A percentile compares a stretch with the other conserved stretches of the same genome.
Conservation (phyloP, 1,140 invertebrate genomes). For the Limonius californicus region DNA sequence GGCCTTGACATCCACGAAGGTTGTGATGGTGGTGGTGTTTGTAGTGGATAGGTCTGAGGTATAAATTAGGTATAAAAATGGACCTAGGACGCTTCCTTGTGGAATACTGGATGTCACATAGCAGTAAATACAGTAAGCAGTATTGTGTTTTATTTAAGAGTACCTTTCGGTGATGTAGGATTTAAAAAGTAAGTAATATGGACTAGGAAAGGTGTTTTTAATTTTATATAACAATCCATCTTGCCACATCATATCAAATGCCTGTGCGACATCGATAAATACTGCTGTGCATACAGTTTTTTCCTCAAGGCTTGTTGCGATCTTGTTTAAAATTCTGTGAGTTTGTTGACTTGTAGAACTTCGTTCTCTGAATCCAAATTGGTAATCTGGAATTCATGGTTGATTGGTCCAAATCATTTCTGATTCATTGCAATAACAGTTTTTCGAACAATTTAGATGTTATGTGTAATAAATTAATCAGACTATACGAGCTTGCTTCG, state of each 20-base stretch:
- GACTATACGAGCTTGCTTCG: neutral
- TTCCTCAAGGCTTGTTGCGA: neutral
- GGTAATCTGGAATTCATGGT: too few species aligned
- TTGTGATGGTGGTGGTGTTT: conserved; percentile 10
- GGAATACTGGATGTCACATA: conserved; percentile 29
- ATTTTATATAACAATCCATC: neutral
- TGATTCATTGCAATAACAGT: too few species aligned
- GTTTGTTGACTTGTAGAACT: too few species aligned
- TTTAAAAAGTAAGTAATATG: neutral
- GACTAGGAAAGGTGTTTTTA: neutral
- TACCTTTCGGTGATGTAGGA: neutral
- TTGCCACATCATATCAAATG: neutral
- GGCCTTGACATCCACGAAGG: conserved; percentile 38
- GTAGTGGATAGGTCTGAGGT: conserved; percentile 25
- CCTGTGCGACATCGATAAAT: neutral
- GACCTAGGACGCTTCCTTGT: conserved; percentile 32
- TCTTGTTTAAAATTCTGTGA: too few species aligned
- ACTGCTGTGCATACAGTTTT: neutral
- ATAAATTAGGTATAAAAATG: conserved; percentile 28
- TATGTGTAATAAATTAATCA: too few species aligned
- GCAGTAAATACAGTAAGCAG: neutral
- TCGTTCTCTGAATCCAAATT: too few species aligned
- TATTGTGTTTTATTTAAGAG: neutral
- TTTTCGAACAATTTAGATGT: too few species aligned
- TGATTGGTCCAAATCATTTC: too few species aligned